Evolutionary conservation across 2,888 invertebrate species (phyloP).

Genomic region (Neoaliturus tenellus): DNA sequence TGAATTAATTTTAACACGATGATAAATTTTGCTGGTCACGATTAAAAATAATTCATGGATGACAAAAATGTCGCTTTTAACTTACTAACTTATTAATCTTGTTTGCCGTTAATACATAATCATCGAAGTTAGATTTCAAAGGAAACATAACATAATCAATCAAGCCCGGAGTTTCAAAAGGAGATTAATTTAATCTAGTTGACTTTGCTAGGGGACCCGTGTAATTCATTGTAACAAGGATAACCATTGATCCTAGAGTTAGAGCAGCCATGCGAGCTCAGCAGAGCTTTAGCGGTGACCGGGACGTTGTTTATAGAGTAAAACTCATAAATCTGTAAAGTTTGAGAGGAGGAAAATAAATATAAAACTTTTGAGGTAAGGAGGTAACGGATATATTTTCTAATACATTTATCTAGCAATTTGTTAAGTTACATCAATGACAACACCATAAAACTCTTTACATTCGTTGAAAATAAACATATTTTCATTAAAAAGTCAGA

Average conservation of each 20-base stretch:
- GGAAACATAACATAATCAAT: neutral
- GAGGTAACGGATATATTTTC: no score
- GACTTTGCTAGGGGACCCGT: neutral
- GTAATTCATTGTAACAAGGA: neutral
- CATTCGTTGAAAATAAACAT: no score
- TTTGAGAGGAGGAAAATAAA: no score
- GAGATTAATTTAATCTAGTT: constrained; percentile 35
- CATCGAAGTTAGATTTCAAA: neutral
- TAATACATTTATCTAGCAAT: no score
- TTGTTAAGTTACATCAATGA: no score
- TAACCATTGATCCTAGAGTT: neutral
- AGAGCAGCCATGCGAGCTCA: neutral
- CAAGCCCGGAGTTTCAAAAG: neutral
- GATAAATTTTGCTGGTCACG: no score
- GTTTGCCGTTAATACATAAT: neutral
- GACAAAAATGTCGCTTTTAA: neutral
- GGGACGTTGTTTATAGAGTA: neutral
- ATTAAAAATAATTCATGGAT: no score
- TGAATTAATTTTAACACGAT: no score
- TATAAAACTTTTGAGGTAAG: no score
- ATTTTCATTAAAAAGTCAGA: no score
- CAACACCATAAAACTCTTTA: no score
- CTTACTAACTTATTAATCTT: neutral
- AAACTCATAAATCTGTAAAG: no score
- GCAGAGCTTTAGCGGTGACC: neutral